These are phyloP conservation scores for Poeciliopsis occidentalis DNA, from an alignment of 2,113 vertebrate genomes.

Conservation along the genomic window DNA sequence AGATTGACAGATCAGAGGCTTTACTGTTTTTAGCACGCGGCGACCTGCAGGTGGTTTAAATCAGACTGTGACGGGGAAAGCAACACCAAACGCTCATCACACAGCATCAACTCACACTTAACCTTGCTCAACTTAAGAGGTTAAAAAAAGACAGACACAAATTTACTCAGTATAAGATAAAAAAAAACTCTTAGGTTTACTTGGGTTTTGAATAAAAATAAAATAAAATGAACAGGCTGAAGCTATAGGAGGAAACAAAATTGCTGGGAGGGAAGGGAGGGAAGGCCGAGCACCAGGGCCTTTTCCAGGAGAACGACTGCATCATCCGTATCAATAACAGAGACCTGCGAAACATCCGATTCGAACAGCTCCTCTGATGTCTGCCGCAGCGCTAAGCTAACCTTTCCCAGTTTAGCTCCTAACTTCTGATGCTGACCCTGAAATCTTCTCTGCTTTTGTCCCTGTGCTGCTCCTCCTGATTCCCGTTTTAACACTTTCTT, in stretches of 20 bases:
- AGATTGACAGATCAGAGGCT: conserved; percentile 27
- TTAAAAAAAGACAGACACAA: background rate
- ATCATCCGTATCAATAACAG: conserved; percentile 95
- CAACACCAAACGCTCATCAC: background rate
- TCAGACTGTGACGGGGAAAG: conserved; percentile 16
- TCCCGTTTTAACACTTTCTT: conserved; percentile 10
- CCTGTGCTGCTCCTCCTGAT: conserved; percentile 30
- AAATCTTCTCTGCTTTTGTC: conserved; percentile 16
- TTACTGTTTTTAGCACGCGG: conserved; percentile 56
- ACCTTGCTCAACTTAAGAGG: background rate
- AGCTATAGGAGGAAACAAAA: background rate
- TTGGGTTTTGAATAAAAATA: background rate
- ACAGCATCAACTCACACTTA: background rate
- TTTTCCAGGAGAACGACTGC: conserved; percentile 97
- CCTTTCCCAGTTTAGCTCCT: conserved; percentile 28
- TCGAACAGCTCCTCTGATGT: conserved; percentile 82
- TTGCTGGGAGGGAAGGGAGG: conserved; percentile 83
- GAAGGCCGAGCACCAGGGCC: conserved; percentile 93
- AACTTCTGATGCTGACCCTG: background rate
- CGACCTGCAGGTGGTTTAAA: conserved; percentile 26
- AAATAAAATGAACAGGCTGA: background rate
- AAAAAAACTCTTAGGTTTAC: background rate
- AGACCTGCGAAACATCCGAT: conserved; percentile 93
- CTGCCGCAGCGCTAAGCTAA: conserved; percentile 50
- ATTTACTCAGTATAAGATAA: too few relatives aligned